Evolutionary conservation across 2,888 invertebrate genomes (phyloP), one percentile per base, ranked within the genome.

Genomic region (Nephrotoma guestfalica): DNA sequence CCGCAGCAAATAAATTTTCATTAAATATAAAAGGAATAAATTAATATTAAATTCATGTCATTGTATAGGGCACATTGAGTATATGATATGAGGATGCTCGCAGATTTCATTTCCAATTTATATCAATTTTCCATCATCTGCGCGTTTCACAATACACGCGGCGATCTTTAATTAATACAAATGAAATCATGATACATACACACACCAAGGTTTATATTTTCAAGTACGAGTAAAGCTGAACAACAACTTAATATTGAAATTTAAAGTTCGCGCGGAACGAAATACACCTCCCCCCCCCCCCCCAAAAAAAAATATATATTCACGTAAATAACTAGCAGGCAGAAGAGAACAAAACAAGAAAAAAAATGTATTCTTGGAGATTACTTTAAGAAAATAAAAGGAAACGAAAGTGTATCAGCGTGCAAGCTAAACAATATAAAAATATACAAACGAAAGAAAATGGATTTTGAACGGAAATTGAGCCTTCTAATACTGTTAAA

Each of bases 401-500:
- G 4, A 9, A 30, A 43, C 6, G 43, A 71, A 71, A 9, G 18
- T 43, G 15, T 51, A 71, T 71, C 71, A 71, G 71, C 30, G 30
- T 30, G 71, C 71, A 71, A 71, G 51, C 18, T n/a, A 71, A 30
- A 7, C 71, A 30, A 71, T 71, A 71, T 30, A 71, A 30, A 71
- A 9, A 30, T 15, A 51, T 15, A 51, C 15, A 15, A 51, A 71
- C 2, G 11, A 71, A 71, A 11, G 71, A 71, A 71, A 71, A 71
- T 71, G 71, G 71, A 71, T 71, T 84, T 84, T 84, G 41, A 84
- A 84, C 84, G 84, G 84, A 84, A 84, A 84, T 84, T 84, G 84
- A 84, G 41, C 84, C 84, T 84, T 84, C 84, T 84, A 84, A 84
- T 84, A 84, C 84, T 84, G 84, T 84, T 84, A 84, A 84, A 84